phyloP scores from a whole-genome alignment of 2,888 invertebrate species.

The Acholoe squamosa region DNA sequence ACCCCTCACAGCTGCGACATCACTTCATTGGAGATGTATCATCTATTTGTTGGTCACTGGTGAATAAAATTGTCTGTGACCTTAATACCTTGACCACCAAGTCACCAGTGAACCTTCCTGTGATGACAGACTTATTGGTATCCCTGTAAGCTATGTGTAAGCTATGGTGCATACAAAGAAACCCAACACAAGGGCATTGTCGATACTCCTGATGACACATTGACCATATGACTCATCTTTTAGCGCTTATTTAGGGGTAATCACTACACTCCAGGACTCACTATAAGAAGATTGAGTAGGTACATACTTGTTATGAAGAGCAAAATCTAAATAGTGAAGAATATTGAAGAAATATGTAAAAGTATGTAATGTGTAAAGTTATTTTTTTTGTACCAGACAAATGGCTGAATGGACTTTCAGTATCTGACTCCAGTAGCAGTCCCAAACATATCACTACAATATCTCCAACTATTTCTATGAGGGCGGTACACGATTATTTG shows the following conservation, averaged over 20 bases:
- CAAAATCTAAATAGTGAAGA: too few species aligned
- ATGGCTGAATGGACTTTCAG: background rate
- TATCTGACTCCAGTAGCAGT: background rate
- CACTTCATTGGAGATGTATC: background rate
- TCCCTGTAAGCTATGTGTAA: background rate
- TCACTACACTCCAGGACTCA: too few species aligned
- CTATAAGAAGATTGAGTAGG: too few species aligned
- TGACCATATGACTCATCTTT: too few species aligned
- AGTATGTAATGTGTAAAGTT: background rate
- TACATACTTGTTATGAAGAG: too few species aligned
- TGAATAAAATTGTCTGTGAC: background rate
- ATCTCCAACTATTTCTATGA: background rate
- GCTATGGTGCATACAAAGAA: too few species aligned
- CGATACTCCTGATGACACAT: too few species aligned
- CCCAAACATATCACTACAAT: background rate
- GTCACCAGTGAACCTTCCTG: background rate
- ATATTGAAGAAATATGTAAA: background rate
- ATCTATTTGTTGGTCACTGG: background rate
- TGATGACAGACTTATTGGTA: background rate
- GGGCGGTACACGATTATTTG: background rate
- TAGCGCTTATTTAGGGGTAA: too few species aligned
- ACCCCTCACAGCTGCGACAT: background rate
- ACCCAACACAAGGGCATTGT: too few species aligned
- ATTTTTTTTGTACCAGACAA: background rate
- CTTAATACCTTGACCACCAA: background rate